Conservation (phyloP, 2,113 vertebrate genomes). For the Planiliza haematocheilus region DNA sequence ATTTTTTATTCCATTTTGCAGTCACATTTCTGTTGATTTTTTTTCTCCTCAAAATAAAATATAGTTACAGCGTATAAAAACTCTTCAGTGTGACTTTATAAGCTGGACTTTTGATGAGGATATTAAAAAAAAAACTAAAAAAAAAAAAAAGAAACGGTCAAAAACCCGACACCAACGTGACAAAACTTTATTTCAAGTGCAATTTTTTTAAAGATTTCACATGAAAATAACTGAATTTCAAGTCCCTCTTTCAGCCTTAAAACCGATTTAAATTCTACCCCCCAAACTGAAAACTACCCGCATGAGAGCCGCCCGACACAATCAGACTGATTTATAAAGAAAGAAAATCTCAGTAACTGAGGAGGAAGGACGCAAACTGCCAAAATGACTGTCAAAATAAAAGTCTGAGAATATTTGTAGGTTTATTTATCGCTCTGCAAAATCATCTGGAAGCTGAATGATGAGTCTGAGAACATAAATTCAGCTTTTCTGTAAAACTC, state of each 20-base stretch:
- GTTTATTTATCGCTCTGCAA: too few relatives aligned
- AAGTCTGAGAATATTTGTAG: background rate
- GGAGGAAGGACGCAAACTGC: background rate
- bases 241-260: background rate
- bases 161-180: conserved; percentile 23
- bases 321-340: background rate
- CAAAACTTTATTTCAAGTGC: conserved; percentile 76
- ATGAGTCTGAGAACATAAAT: too few relatives aligned
- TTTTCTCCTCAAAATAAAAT: conserved; percentile 15
- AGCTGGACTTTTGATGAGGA: background rate
- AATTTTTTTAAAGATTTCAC: conserved; percentile 55
- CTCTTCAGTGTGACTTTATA: conserved; percentile 12
- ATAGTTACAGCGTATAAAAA: conserved; percentile 24
- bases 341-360: background rate
- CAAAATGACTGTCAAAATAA: background rate
- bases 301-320: conserved; percentile 5
- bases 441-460: too few relatives aligned
- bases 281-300: conserved; percentile 27
- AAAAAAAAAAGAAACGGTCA: background rate
- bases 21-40: conserved; percentile 12
- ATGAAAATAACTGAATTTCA: conserved; percentile 24
- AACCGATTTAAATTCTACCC: conserved; percentile 1
- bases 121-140: background rate
- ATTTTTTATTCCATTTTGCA: conserved; percentile 17
- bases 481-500: too few relatives aligned